Evolutionary conservation across 2,888 invertebrate genomes (phyloP).

Genomic region (Drosophila rellima): DNA sequence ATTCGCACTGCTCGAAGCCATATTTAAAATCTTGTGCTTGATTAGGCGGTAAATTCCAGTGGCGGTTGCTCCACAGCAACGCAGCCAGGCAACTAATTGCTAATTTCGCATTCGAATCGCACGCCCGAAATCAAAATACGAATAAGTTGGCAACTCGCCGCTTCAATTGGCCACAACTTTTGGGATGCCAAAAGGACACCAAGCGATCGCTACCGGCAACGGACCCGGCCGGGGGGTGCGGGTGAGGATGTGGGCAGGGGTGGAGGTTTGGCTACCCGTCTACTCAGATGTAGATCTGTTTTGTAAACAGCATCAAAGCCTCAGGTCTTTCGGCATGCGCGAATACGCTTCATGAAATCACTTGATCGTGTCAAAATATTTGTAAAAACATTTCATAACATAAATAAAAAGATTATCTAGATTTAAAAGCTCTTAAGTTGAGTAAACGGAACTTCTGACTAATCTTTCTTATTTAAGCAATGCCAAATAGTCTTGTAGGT

Average conservation of each 20-base stretch:
- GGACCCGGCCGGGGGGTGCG: background rate
- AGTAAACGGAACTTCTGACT: background rate
- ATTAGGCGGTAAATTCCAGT: constrained; percentile 75
- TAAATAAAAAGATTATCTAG: too few relatives aligned
- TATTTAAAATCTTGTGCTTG: constrained; percentile 72
- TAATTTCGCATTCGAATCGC: constrained; percentile 79
- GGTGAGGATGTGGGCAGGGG: background rate
- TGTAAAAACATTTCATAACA: background rate
- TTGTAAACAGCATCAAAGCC: constrained; percentile 34
- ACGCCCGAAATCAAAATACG: constrained; percentile 63
- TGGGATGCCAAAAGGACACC: constrained; percentile 43
- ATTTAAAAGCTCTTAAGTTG: too few relatives aligned
- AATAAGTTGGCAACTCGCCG: constrained; percentile 58
- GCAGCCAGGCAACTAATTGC: constrained; percentile 66
- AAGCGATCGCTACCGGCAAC: constrained; percentile 20
- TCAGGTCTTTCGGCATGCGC: background rate
- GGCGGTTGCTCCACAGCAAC: constrained; percentile 57
- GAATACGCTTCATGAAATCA: background rate
- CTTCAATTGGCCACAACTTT: constrained; percentile 46
- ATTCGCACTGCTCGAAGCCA: constrained; percentile 49
- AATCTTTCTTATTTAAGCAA: too few relatives aligned
- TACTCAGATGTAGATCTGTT: constrained; percentile 64
- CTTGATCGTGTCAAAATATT: background rate
- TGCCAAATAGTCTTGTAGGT: background rate
- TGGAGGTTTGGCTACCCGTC: constrained; percentile 13